Evolutionary conservation across 2,888 invertebrate genomes (phyloP).

Genomic region (Cosmia pyralina): DNA sequence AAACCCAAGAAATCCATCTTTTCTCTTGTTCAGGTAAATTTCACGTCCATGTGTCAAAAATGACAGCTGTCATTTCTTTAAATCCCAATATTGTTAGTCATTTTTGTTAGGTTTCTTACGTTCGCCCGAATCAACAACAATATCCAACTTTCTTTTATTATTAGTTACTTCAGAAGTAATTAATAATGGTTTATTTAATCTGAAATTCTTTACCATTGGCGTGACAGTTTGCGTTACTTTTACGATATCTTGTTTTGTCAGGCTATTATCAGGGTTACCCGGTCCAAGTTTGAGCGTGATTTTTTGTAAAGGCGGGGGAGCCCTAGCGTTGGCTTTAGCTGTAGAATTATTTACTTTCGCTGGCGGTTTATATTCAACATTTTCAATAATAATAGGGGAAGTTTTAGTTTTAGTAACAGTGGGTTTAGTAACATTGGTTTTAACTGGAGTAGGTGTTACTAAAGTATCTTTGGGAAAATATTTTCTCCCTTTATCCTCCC

Average conservation of each 20-base stretch:
- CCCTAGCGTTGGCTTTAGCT: not conserved
- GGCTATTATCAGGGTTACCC: not conserved
- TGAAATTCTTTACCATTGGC: slow-evolving; percentile 42
- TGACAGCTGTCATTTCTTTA: slow-evolving; percentile 14
- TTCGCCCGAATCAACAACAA: slow-evolving; percentile 11
- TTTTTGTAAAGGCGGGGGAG: not conserved
- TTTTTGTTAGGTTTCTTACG: slow-evolving; percentile 21
- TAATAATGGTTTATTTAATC: slow-evolving; percentile 48
- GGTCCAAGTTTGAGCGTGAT: not conserved
- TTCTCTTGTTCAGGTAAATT: not conserved
- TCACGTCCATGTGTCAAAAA: slow-evolving; percentile 25
- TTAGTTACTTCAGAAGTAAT: slow-evolving; percentile 34
- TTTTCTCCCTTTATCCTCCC: not conserved
- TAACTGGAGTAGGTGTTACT: not conserved
- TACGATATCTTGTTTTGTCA: not conserved
- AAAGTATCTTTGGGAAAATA: accelerated
- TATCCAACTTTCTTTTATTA: slow-evolving; percentile 53
- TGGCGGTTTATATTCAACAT: slow-evolving; percentile 22
- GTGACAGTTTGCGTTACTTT: not conserved
- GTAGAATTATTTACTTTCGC: not conserved
- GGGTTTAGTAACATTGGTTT: not conserved
- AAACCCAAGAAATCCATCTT: not conserved
- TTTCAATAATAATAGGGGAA: slow-evolving; percentile 30
- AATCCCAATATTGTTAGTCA: slow-evolving; percentile 16
- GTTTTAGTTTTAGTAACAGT: not conserved